phyloP scores from a whole-genome alignment of 2,888 invertebrate genomes.

The Drosophila hamatofila region DNA sequence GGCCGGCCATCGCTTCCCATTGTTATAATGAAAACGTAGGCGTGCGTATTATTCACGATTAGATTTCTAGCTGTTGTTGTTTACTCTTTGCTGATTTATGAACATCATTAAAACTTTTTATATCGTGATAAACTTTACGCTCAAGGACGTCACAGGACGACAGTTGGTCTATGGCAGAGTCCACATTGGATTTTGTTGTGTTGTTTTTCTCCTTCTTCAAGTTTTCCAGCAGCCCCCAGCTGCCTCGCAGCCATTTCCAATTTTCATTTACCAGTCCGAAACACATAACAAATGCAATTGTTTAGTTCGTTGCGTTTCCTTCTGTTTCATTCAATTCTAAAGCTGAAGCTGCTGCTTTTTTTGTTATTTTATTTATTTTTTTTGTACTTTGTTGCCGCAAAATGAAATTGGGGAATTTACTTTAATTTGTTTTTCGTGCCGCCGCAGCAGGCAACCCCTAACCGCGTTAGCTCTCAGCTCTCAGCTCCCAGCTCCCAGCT shows the following conservation, averaged over 20 bases:
- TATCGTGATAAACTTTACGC: constrained; percentile 48
- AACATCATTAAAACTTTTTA: constrained; percentile 57
- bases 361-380: constrained; percentile 14
- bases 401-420: constrained; percentile 81
- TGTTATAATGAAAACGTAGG: constrained; percentile 62
- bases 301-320: constrained; percentile 67
- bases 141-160: constrained; percentile 47
- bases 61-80: constrained; percentile 39
- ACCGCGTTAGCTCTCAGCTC: constrained; percentile 29
- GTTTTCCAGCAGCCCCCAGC: not conserved
- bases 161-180: constrained; percentile 21
- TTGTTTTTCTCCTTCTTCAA: not conserved
- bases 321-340: constrained; percentile 57
- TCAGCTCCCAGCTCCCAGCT: too few species aligned
- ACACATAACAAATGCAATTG: constrained; percentile 60
- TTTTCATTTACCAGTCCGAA: constrained; percentile 25
- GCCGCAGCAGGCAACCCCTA: constrained; percentile 58
- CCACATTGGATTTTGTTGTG: not conserved
- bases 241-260: constrained; percentile 19
- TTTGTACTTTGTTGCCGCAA: constrained; percentile 71
- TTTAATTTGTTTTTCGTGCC: constrained; percentile 80
- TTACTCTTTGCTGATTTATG: constrained; percentile 55
- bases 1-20: constrained; percentile 25
- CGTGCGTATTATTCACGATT: constrained; percentile 58
- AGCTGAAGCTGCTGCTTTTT: constrained; percentile 60